Evolutionary conservation across 2,888 invertebrate species (phyloP).

Genomic region (Athalia rosae): DNA sequence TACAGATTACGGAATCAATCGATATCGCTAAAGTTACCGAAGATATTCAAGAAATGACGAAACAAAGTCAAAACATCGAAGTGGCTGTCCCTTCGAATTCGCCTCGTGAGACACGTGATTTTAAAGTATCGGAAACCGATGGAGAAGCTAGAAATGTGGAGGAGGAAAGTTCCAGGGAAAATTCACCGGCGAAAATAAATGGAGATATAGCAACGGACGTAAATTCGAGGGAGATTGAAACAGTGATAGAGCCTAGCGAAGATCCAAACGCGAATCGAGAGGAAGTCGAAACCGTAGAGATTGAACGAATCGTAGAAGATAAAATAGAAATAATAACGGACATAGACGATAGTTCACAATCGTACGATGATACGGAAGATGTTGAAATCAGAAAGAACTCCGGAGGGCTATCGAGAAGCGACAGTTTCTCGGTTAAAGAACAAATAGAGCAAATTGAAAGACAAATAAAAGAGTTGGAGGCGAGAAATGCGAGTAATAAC

Average conservation of each 20-base stretch:
- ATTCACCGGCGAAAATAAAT: conserved; percentile 73
- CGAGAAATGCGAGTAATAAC: conserved; percentile 50
- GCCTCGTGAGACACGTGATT: conserved; percentile 11
- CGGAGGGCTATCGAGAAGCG: conserved; percentile 57
- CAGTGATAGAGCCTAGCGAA: neutral
- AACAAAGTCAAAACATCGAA: conserved; percentile 51
- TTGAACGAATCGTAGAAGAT: conserved; percentile 69
- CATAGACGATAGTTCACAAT: conserved; percentile 70
- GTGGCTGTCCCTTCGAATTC: conserved; percentile 14
- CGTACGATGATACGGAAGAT: conserved; percentile 61
- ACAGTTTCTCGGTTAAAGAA: conserved; percentile 68
- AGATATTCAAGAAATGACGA: conserved; percentile 61
- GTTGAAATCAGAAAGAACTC: conserved; percentile 50
- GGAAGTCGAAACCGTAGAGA: conserved; percentile 74
- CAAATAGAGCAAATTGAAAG: conserved; percentile 69
- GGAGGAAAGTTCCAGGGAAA: conserved; percentile 31
- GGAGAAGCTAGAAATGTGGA: too few relatives aligned
- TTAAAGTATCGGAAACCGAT: conserved; percentile 29
- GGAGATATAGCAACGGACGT: conserved; percentile 71
- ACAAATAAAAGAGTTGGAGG: conserved; percentile 66
- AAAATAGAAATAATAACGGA: conserved; percentile 75
- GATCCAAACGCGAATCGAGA: neutral
- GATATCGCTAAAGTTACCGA: conserved; percentile 60
- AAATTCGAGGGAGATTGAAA: too few relatives aligned
- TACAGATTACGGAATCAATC: conserved; percentile 57